Evolutionary conservation across 2,797 vertebrate genomes (phyloP).

Genomic region (Crocidura indochinensis): DNA sequence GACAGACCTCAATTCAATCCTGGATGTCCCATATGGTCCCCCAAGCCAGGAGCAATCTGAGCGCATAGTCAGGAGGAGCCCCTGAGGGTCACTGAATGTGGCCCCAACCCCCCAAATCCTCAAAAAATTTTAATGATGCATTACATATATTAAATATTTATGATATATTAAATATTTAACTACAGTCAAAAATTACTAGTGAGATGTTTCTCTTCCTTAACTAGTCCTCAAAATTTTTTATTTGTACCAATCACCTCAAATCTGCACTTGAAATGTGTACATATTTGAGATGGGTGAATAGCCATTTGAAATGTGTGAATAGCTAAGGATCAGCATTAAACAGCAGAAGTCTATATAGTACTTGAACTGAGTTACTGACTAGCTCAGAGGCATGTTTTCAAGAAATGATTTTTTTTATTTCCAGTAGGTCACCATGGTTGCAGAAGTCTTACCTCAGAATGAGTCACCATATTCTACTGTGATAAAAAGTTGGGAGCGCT

Average conservation of each 20-base stretch:
- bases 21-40: no score
- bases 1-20: no score
- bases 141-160: constrained; percentile 6
- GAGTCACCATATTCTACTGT: constrained; percentile 90
- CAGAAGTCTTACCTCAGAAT: constrained; percentile 94
- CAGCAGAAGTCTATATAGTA: not conserved
- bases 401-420: constrained; percentile 61
- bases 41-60: no score
- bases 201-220: constrained; percentile 14
- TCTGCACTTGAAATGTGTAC: not conserved
- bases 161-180: no score
- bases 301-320: not conserved
- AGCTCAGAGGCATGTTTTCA: not conserved
- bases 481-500: constrained; percentile 86
- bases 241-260: not conserved
- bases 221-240: constrained; percentile 29
- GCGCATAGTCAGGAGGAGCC: no score
- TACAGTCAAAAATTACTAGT: not conserved
- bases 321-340: not conserved
- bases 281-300: not conserved
- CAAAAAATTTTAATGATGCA: no score
- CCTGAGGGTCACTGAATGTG: no score
- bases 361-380: constrained; percentile 33
- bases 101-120: no score
- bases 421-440: constrained; percentile 95